Percentiles rank a stretch among this genome's conserved stretches.
phyloP scores from a whole-genome alignment of 2,113 vertebrate species.

The Spea bombifrons region DNA sequence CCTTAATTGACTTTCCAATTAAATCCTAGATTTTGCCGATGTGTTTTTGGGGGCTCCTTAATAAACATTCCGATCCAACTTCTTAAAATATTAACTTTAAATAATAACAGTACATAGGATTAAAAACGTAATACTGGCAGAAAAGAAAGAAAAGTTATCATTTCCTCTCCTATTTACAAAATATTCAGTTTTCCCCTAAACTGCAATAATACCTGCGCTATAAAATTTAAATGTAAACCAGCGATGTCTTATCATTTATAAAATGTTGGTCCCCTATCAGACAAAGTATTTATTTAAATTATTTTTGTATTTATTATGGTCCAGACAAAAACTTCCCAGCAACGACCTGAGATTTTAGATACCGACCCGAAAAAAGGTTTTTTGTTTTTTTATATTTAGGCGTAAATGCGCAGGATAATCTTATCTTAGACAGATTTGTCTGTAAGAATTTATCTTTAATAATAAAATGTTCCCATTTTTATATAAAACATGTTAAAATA shows the following conservation, averaged over 20 bases:
- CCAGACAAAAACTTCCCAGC: constrained; percentile 45
- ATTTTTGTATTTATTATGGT: too few relatives aligned
- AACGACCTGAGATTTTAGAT: constrained; percentile 1
- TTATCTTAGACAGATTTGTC: constrained; percentile 43
- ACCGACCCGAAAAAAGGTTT: too few relatives aligned
- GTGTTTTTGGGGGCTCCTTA: too few relatives aligned
- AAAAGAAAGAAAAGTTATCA: background rate
- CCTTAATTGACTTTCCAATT: too few relatives aligned
- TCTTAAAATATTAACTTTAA: background rate
- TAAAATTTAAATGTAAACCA: constrained; percentile 48
- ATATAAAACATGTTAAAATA: constrained; percentile 58
- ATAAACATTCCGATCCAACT: too few relatives aligned
- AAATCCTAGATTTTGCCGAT: too few relatives aligned
- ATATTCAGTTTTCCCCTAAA: background rate
- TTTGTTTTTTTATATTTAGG: too few relatives aligned
- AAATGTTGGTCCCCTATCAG: constrained; percentile 69
- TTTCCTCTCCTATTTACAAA: background rate
- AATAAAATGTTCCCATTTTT: constrained; percentile 19
- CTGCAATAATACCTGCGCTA: background rate
- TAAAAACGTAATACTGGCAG: background rate
- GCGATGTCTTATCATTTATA: constrained; percentile 56
- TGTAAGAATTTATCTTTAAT: constrained; percentile 37
- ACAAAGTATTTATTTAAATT: constrained; percentile 63
- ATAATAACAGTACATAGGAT: background rate
- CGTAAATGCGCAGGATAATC: too few relatives aligned